Evolutionary conservation across 2,113 vertebrate genomes (phyloP).

Genomic region (Pogona vitticeps): DNA sequence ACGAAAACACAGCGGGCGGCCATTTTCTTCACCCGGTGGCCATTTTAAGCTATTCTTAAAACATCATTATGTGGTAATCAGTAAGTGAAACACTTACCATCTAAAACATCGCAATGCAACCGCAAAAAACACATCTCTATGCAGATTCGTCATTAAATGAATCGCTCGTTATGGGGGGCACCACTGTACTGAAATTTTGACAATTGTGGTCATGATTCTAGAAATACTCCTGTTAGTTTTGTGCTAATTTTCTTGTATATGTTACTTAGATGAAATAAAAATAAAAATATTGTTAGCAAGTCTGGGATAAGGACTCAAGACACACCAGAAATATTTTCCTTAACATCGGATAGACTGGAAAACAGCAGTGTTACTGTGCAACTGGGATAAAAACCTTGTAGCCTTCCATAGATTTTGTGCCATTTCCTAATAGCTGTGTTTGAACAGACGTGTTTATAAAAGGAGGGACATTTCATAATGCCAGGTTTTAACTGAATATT

Average conservation of each 20-base stretch:
- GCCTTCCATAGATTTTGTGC: constrained; percentile 1
- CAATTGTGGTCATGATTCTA: neutral
- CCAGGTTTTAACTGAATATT: neutral
- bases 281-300: neutral
- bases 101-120: no score
- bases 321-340: neutral
- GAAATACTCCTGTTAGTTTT: neutral
- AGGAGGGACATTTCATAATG: neutral
- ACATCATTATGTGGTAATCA: no score
- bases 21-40: no score
- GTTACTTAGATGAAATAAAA: neutral
- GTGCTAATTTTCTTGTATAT: neutral
- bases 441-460: constrained; percentile 25
- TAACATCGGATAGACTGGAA: neutral
- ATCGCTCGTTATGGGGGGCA: no score
- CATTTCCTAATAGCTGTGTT: neutral
- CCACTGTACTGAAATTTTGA: neutral
- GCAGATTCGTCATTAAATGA: no score
- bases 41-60: no score
- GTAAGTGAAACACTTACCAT: no score
- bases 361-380: neutral
- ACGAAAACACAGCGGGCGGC: no score
- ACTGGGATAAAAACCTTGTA: neutral
- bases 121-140: no score
- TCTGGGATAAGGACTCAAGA: neutral